These are phyloP conservation scores for Gallinago solitaria DNA, from an alignment of 2,797 vertebrate species.

Conservation along the genomic window DNA sequence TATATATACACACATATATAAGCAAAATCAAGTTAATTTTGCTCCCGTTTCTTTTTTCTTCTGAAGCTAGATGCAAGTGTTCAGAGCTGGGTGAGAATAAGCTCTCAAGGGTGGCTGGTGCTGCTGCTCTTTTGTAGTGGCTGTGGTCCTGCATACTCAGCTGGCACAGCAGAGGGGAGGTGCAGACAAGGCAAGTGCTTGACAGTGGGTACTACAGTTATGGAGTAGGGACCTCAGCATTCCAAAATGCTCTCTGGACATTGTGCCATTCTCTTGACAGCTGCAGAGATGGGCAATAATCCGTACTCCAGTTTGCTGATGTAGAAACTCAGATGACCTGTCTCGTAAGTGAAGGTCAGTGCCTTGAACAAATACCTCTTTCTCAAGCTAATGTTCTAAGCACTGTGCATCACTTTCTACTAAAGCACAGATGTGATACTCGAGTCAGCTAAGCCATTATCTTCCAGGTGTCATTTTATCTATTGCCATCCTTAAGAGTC, in stretches of 20 bases:
- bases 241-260: neutral
- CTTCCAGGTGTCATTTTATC: neutral
- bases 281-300: accelerated
- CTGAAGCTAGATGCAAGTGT: neutral
- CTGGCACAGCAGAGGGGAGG: too few relatives aligned
- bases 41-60: neutral
- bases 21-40: neutral
- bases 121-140: neutral
- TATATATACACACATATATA: neutral
- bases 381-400: neutral
- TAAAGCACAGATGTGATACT: neutral
- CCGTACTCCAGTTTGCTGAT: neutral
- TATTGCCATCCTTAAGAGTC: neutral
- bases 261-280: neutral
- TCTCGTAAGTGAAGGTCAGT: neutral
- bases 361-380: neutral
- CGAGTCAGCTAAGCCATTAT: neutral
- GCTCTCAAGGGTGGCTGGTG: neutral
- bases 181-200: neutral
- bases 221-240: neutral
- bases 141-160: accelerated
- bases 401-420: accelerated
- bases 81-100: neutral
- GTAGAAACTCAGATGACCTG: neutral
- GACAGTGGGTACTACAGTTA: neutral